Percentiles rank a stretch among this genome's conserved stretches.
phyloP scores from a whole-genome alignment of 2,888 invertebrate species.

The Archips xylosteana region DNA sequence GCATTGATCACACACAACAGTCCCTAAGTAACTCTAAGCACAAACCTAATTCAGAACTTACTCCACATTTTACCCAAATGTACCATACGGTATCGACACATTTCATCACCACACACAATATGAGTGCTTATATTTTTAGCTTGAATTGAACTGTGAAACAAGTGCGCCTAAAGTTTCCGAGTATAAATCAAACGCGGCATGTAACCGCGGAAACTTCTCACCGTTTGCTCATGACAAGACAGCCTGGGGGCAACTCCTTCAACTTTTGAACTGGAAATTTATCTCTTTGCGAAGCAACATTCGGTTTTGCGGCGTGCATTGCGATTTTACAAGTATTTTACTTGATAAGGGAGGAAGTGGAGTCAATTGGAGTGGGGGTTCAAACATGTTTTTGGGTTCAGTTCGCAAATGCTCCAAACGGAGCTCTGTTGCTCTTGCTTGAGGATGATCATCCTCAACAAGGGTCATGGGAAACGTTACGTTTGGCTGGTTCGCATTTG shows the following conservation, averaged over 20 bases:
- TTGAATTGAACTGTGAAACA: constrained; percentile 50
- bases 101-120: constrained; percentile 24
- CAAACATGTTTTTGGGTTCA: background rate
- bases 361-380: background rate
- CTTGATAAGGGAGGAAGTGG: constrained; percentile 3
- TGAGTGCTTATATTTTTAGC: constrained; percentile 42
- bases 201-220: constrained; percentile 54
- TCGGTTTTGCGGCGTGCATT: constrained; percentile 35
- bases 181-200: constrained; percentile 61
- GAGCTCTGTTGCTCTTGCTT: too few species aligned
- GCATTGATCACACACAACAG: background rate
- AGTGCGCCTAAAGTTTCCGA: constrained; percentile 53
- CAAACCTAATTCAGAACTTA: constrained; percentile 11
- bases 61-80: background rate
- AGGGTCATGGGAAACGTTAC: too few species aligned
- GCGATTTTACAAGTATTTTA: constrained; percentile 31
- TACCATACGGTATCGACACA: constrained; percentile 1
- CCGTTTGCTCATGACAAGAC: constrained; percentile 57
- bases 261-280: constrained; percentile 50
- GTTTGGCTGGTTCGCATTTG: too few species aligned
- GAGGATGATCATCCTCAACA: too few species aligned
- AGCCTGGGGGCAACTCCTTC: constrained; percentile 55
- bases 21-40: background rate
- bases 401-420: background rate
- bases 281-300: constrained; percentile 41